These are phyloP conservation scores for Dolichoris vasculosae DNA, from an alignment of 1,140 invertebrate species.

Conservation along the genomic window DNA sequence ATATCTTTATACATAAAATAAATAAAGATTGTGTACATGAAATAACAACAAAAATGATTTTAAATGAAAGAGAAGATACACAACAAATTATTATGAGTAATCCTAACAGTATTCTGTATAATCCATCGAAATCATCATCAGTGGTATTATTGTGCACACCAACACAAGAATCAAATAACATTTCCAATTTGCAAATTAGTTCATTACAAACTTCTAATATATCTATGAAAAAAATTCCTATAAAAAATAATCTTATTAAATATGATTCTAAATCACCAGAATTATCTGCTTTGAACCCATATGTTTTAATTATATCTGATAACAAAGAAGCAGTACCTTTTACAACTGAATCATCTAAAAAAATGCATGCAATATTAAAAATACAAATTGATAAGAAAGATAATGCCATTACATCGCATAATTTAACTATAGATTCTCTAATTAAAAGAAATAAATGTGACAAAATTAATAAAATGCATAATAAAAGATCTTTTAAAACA, in stretches of 20 bases:
- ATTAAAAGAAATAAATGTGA: constrained; percentile 1
- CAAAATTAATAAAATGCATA: neutral
- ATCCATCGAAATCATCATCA: neutral
- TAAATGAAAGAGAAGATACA: neutral
- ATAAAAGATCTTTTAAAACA: neutral
- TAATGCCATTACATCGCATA: neutral
- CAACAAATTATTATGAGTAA: neutral
- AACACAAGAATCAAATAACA: neutral
- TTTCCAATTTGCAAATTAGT: constrained; percentile 5
- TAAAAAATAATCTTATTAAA: neutral
- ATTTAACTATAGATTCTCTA: neutral
- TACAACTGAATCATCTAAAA: neutral
- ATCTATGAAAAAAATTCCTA: constrained; percentile 19
- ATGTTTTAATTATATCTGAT: constrained; percentile 35
- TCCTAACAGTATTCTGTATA: neutral
- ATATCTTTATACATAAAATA: neutral
- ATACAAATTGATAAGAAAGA: constrained; percentile 24
- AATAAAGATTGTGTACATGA: neutral
- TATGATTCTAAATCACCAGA: neutral
- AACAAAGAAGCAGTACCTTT: neutral
- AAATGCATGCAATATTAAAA: constrained; percentile 26
- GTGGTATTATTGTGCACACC: constrained; percentile 1
- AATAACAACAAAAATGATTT: neutral
- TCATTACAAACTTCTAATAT: neutral
- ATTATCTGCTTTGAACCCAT: constrained; percentile 21